Conservation (phyloP, 1,140 invertebrate genomes). For the Triops cancriformis region DNA sequence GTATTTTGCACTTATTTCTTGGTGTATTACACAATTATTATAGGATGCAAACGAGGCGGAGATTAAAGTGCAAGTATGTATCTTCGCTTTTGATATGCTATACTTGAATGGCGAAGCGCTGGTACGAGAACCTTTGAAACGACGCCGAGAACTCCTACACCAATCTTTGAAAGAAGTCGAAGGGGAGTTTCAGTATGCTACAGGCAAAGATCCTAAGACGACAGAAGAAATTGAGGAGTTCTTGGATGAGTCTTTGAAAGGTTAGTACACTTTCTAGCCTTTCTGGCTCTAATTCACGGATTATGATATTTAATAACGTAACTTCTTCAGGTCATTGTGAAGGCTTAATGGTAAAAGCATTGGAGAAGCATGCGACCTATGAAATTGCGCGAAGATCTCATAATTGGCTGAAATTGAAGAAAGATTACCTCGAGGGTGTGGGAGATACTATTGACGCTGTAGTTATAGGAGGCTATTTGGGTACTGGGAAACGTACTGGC, state of each 20-base stretch:
- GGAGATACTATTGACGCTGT: constrained; percentile 80
- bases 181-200: constrained; percentile 85
- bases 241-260: constrained; percentile 90
- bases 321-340: constrained; percentile 75
- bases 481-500: constrained; percentile 89
- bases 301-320: constrained; percentile 19
- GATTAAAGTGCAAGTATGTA: constrained; percentile 94
- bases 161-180: constrained; percentile 59
- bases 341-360: constrained; percentile 97
- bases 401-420: constrained; percentile 97
- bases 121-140: constrained; percentile 66
- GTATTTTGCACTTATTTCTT: neutral
- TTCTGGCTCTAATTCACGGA: neutral
- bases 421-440: constrained; percentile 92
- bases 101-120: constrained; percentile 86
- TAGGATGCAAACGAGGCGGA: constrained; percentile 77
- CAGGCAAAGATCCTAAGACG: constrained; percentile 66
- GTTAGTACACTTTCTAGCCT: constrained; percentile 37
- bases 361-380: constrained; percentile 87
- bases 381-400: constrained; percentile 95
- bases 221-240: constrained; percentile 92
- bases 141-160: constrained; percentile 64
- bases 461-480: constrained; percentile 89
- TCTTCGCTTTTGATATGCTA: constrained; percentile 95
- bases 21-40: constrained; percentile 31